phyloP scores from a whole-genome alignment of 2,797 vertebrate genomes.

The Cossypha polioptera region DNA sequence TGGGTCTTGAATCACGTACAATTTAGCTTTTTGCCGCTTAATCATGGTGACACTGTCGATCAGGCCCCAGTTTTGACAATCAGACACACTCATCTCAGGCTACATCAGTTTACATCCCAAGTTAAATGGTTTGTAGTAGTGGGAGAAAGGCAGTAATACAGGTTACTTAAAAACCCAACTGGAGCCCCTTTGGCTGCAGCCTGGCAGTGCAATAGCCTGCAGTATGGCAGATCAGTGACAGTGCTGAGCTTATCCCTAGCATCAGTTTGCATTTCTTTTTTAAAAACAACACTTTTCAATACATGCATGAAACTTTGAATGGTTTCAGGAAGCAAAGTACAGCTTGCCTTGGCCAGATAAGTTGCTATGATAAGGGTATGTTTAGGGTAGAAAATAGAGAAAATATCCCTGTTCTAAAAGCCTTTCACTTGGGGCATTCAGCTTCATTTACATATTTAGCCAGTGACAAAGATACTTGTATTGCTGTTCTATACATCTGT shows the following conservation, averaged over 20 bases:
- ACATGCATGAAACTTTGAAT: neutral
- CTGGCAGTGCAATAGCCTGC: slow-evolving; percentile 68
- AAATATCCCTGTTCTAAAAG: slow-evolving; percentile 19
- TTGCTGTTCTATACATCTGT: slow-evolving; percentile 50
- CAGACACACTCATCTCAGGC: slow-evolving; percentile 6
- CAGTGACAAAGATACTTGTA: slow-evolving; percentile 33
- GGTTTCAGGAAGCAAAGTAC: neutral
- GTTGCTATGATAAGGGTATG: neutral
- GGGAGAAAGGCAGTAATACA: slow-evolving; percentile 53
- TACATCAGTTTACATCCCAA: slow-evolving; percentile 25
- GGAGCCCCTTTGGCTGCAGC: slow-evolving; percentile 51
- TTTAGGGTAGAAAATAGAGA: neutral
- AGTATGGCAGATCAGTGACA: slow-evolving; percentile 37
- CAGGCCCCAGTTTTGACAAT: slow-evolving; percentile 29
- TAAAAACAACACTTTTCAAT: neutral
- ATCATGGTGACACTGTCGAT: slow-evolving; percentile 47
- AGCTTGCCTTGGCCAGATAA: neutral
- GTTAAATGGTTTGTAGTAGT: neutral
- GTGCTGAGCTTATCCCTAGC: neutral
- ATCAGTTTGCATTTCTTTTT: neutral
- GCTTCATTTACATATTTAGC: neutral
- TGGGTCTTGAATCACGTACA: neutral
- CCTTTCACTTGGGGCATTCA: neutral
- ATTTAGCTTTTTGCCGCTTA: neutral
- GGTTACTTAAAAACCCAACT: neutral